Evolutionary conservation across 2,113 vertebrate species (phyloP).

Genomic region (Calidris pugnax): DNA sequence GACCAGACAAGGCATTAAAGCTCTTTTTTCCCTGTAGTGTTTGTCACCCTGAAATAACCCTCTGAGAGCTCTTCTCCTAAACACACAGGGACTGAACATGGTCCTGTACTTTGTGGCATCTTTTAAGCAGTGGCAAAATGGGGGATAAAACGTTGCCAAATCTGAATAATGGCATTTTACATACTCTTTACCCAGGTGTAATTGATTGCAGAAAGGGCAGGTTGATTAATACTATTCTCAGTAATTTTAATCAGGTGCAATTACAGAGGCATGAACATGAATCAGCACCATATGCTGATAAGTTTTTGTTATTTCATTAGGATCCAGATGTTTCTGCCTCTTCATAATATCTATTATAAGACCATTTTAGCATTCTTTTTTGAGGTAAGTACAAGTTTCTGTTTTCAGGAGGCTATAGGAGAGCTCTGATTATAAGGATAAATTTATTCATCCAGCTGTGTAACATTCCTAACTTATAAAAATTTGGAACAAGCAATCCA

Average conservation of each 20-base stretch:
- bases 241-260: conserved; percentile 48
- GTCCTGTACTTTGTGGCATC: not conserved
- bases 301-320: conserved; percentile 46
- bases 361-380: conserved; percentile 2
- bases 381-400: not conserved
- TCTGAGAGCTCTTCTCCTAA: not conserved
- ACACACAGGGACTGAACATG: not conserved
- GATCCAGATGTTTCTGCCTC: conserved; percentile 52
- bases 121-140: not conserved
- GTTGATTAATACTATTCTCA: not conserved
- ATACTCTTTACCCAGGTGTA: not conserved
- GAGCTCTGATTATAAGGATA: conserved; percentile 9
- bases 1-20: not conserved
- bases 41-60: not conserved
- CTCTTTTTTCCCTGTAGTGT: not conserved
- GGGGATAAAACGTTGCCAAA: not conserved
- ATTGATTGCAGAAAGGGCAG: not conserved
- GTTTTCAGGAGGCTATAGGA: not conserved
- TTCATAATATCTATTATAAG: conserved; percentile 31
- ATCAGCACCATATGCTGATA: conserved; percentile 53
- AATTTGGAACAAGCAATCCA: conserved; percentile 9
- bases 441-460: conserved; percentile 17
- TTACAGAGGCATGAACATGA: conserved; percentile 29
- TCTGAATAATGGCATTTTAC: not conserved
- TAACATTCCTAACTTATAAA: conserved; percentile 36